phyloP scores from a whole-genome alignment of 2,113 vertebrate genomes.

The Cynoglossus semilaevis region DNA sequence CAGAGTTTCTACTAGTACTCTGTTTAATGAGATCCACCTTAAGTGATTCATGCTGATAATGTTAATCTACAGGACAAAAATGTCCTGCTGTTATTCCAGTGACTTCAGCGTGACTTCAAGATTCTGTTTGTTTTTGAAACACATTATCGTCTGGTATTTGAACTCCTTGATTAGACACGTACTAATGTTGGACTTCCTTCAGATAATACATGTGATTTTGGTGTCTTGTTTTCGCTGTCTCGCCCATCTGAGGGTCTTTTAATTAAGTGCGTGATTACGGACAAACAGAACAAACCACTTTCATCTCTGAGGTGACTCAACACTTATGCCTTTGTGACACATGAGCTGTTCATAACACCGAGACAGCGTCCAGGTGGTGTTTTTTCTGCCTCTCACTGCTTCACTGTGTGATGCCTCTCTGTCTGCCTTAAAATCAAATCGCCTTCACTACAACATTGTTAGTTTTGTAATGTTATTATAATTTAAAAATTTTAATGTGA shows the following conservation, averaged over 20 bases:
- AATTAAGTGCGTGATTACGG: conserved; percentile 36
- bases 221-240: conserved; percentile 38
- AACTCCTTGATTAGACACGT: conserved; percentile 24
- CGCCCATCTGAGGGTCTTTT: conserved; percentile 25
- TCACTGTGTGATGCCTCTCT: not conserved
- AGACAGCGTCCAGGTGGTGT: conserved; percentile 58
- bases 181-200: conserved; percentile 9
- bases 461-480: not conserved
- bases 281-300: conserved; percentile 37
- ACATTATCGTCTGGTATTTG: conserved; percentile 13
- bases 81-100: conserved; percentile 2
- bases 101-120: conserved; percentile 1
- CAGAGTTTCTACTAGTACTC: no score
- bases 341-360: conserved; percentile 42
- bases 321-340: conserved; percentile 59
- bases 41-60: no score
- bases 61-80: not conserved
- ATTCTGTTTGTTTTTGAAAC: conserved; percentile 42
- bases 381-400: conserved; percentile 1
- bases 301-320: conserved; percentile 50
- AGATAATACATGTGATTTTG: conserved; percentile 29
- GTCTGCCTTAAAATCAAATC: not conserved
- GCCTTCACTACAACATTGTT: not conserved
- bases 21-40: no score
- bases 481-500: no score